phyloP scores from a whole-genome alignment of 1,140 invertebrate genomes.

The Apis cerana region DNA sequence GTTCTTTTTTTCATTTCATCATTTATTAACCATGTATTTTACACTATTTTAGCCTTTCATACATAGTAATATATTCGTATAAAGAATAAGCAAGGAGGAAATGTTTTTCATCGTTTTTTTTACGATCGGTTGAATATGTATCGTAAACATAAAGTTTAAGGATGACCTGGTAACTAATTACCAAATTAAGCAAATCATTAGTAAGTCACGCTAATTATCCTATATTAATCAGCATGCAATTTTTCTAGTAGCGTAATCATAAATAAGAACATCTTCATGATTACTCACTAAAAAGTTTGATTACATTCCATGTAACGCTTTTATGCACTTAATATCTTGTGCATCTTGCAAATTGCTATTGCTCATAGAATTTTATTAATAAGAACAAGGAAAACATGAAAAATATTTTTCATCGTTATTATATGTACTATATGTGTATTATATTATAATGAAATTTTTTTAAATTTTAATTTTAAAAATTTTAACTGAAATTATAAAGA shows the following conservation, averaged over 20 bases:
- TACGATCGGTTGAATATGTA: not conserved
- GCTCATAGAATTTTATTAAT: not conserved
- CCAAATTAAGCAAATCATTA: conserved; percentile 12
- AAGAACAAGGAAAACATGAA: not conserved
- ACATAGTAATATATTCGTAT: not conserved
- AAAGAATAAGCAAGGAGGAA: not conserved
- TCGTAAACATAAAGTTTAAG: not conserved
- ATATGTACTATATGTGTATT: not conserved
- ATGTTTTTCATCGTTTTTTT: not conserved
- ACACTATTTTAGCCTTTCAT: not conserved
- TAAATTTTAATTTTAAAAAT: too few relatives aligned
- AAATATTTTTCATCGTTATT: not conserved
- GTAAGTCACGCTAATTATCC: not conserved
- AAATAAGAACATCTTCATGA: not conserved
- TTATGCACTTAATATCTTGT: not conserved
- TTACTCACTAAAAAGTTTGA: not conserved
- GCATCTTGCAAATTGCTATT: not conserved
- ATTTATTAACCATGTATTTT: not conserved
- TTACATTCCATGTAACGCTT: not conserved
- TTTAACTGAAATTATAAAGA: too few relatives aligned
- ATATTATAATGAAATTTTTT: too few relatives aligned
- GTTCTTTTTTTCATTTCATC: not conserved
- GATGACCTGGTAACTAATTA: conserved; percentile 4
- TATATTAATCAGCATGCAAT: conserved; percentile 6
- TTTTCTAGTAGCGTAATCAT: conserved; percentile 15